phyloP scores from a whole-genome alignment of 2,113 vertebrate genomes.

The Meles meles region DNA sequence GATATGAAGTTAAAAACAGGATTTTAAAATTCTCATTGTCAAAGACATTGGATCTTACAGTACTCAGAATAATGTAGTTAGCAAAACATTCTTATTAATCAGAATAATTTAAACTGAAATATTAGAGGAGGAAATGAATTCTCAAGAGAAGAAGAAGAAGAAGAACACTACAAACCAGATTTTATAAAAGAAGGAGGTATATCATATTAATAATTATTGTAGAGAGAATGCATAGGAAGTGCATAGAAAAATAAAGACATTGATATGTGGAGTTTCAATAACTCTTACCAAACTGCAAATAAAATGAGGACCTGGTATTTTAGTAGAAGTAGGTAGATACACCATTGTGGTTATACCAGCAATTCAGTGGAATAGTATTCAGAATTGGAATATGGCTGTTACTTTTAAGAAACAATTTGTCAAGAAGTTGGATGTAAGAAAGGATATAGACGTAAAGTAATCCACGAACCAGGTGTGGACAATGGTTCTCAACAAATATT shows the following conservation, averaged over 20 bases:
- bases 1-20: slow-evolving; percentile 42
- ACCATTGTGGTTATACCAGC: background rate
- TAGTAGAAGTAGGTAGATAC: background rate
- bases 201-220: background rate
- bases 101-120: slow-evolving; percentile 43
- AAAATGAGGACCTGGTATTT: background rate
- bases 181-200: background rate
- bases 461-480: background rate
- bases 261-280: background rate
- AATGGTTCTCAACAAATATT: background rate
- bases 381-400: background rate
- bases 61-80: background rate
- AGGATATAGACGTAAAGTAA: background rate
- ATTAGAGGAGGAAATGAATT: background rate
- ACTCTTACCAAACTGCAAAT: background rate
- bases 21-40: slow-evolving; percentile 18
- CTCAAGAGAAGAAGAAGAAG: background rate
- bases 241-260: background rate
- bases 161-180: background rate
- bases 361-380: background rate
- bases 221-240: background rate
- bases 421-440: background rate
- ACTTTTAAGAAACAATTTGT: background rate
- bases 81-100: background rate
- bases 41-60: slow-evolving; percentile 17